phyloP scores from a whole-genome alignment of 2,113 vertebrate genomes.

The Toxotes chatareus region DNA sequence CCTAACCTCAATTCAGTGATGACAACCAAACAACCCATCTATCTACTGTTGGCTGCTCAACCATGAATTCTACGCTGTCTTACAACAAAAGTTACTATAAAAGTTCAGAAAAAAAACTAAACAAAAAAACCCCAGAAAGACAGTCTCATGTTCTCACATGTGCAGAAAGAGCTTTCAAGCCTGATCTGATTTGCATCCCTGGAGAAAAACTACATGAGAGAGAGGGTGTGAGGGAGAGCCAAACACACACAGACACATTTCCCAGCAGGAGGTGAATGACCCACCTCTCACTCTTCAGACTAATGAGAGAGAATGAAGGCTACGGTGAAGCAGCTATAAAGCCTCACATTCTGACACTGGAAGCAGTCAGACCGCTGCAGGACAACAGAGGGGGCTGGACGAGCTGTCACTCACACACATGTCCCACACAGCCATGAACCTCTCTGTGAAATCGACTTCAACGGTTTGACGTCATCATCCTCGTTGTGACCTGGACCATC shows the following conservation, averaged over 20 bases:
- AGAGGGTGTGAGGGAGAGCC: background rate
- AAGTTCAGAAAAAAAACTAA: no score
- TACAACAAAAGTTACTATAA: no score
- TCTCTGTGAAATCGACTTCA: background rate
- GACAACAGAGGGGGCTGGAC: background rate
- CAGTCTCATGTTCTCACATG: no score
- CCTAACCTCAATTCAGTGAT: no score
- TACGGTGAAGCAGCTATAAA: conserved; percentile 3
- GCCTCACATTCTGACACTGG: conserved; percentile 21
- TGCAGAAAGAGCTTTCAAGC: no score
- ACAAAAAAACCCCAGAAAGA: no score
- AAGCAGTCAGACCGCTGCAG: background rate
- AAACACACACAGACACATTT: conserved; percentile 30
- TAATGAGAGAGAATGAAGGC: conserved; percentile 64
- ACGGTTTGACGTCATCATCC: background rate
- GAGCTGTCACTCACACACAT: background rate
- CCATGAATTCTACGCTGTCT: no score
- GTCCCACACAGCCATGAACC: background rate
- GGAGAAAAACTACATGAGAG: background rate
- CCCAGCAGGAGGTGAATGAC: conserved; percentile 41
- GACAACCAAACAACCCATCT: no score
- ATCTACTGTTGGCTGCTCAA: no score
- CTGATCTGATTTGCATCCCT: no score
- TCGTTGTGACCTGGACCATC: background rate
- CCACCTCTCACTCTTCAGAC: conserved; percentile 48